Conservation (phyloP, 2,888 invertebrate species). For the Matsumyia berberina region DNA sequence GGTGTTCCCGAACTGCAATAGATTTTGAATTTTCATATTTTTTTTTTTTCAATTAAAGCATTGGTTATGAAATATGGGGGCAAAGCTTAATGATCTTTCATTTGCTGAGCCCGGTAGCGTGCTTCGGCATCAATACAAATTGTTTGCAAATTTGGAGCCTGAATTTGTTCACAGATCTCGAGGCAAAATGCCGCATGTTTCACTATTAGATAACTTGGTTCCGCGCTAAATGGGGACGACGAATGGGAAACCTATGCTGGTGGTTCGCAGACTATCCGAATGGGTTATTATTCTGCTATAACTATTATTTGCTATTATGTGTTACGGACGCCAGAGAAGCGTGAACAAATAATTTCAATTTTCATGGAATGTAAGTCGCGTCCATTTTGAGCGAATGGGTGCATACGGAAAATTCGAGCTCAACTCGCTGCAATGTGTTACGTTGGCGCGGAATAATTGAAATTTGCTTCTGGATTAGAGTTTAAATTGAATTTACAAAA, state of each 20-base stretch:
- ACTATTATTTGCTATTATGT: slow-evolving; percentile 43
- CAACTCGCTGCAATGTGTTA: background rate
- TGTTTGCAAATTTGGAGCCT: slow-evolving; percentile 18
- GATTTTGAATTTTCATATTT: slow-evolving; percentile 26
- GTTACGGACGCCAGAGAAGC: slow-evolving; percentile 30
- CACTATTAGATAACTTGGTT: slow-evolving; percentile 53
- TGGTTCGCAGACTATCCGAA: slow-evolving; percentile 17
- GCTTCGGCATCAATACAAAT: slow-evolving; percentile 42
- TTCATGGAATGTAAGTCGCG: slow-evolving; percentile 41
- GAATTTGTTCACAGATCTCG: slow-evolving; percentile 13
- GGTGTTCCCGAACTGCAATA: slow-evolving; percentile 78
- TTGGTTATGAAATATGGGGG: slow-evolving; percentile 50
- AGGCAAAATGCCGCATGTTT: slow-evolving; percentile 23
- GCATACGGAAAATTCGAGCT: slow-evolving; percentile 20
- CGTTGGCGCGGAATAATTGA: slow-evolving; percentile 41
- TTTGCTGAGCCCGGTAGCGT: slow-evolving; percentile 45
- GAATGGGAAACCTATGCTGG: background rate
- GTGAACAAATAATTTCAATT: slow-evolving; percentile 51
- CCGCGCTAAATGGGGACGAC: background rate
- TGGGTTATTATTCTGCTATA: slow-evolving; percentile 46
- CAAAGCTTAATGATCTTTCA: slow-evolving; percentile 64
- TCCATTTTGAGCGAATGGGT: slow-evolving; percentile 7
- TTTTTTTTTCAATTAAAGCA: slow-evolving; percentile 45
- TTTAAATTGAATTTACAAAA: slow-evolving; percentile 34
- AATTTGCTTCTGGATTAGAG: slow-evolving; percentile 42